Evolutionary conservation across 1,140 invertebrate species (phyloP).

Genomic region (Drosophila cardini): DNA sequence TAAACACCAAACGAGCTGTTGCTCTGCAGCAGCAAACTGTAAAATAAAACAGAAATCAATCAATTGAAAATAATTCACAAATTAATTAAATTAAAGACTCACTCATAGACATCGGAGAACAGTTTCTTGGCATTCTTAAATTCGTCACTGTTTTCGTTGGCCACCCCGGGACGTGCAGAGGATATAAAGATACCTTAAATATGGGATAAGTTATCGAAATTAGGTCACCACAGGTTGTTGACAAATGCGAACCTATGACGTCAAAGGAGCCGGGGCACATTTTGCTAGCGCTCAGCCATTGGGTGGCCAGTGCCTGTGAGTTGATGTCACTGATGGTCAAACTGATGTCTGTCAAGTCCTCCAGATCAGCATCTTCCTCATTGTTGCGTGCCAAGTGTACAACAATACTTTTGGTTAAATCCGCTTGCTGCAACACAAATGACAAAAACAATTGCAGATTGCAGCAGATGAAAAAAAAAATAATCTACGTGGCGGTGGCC

Average conservation of each 20-base stretch:
- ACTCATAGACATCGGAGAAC: conserved; percentile 76
- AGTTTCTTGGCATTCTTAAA: conserved; percentile 76
- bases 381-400: conserved; percentile 78
- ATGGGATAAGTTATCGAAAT: background rate
- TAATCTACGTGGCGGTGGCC: conserved; percentile 64
- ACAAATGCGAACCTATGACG: conserved; percentile 68
- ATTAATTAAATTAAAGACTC: conserved; percentile 22
- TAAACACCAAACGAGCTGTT: conserved; percentile 66
- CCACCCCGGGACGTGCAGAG: conserved; percentile 53
- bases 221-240: conserved; percentile 5
- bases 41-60: background rate
- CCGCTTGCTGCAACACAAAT: conserved; percentile 61
- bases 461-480: conserved; percentile 16
- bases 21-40: conserved; percentile 68
- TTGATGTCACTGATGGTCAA: conserved; percentile 68
- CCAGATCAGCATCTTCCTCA: conserved; percentile 74
- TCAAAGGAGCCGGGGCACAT: conserved; percentile 83
- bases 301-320: conserved; percentile 72
- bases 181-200: conserved; percentile 71
- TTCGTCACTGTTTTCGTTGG: conserved; percentile 62
- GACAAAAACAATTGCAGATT: background rate
- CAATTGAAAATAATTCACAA: background rate
- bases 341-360: conserved; percentile 52
- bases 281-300: conserved; percentile 79
- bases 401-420: conserved; percentile 70